These are phyloP conservation scores for Atopsyche davidsoni DNA, from an alignment of 1,140 invertebrate genomes.

Conservation along the genomic window DNA sequence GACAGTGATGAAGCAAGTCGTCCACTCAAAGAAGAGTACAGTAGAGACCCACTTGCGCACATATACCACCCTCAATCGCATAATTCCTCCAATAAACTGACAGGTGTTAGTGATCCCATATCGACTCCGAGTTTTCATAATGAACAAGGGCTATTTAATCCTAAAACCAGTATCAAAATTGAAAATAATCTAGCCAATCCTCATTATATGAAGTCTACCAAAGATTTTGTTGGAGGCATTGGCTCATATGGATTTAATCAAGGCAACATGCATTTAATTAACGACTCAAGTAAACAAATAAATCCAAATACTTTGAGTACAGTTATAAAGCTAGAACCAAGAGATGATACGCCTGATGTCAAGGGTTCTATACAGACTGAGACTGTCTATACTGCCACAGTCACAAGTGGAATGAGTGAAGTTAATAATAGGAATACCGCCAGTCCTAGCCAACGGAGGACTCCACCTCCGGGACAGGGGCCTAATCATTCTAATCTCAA, in stretches of 20 bases:
- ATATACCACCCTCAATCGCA: conserved; percentile 38
- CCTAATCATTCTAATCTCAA: conserved; percentile 8
- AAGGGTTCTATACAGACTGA: conserved; percentile 46
- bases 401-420: conserved; percentile 40
- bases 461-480: conserved; percentile 16
- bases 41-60: conserved; percentile 42
- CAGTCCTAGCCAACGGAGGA: conserved; percentile 12
- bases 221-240: conserved; percentile 21
- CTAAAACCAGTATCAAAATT: conserved; percentile 14
- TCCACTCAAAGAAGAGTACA: conserved; percentile 43
- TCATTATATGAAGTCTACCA: conserved; percentile 13
- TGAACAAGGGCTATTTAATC: conserved; percentile 11
- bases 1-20: conserved; percentile 39
- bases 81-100: conserved; percentile 36
- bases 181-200: conserved; percentile 8
- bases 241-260: conserved; percentile 29
- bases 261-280: conserved; percentile 37
- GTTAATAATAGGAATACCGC: conserved; percentile 1
- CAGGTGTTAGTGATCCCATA: conserved; percentile 40
- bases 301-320: conserved; percentile 45
- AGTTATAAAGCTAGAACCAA: conserved; percentile 52
- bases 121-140: conserved; percentile 6
- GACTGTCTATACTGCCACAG: conserved; percentile 43
- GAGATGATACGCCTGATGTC: conserved; percentile 51
- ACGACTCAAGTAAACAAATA: conserved; percentile 38